Evolutionary conservation across 2,888 invertebrate species (phyloP).

Genomic region (Agrilus mali): DNA sequence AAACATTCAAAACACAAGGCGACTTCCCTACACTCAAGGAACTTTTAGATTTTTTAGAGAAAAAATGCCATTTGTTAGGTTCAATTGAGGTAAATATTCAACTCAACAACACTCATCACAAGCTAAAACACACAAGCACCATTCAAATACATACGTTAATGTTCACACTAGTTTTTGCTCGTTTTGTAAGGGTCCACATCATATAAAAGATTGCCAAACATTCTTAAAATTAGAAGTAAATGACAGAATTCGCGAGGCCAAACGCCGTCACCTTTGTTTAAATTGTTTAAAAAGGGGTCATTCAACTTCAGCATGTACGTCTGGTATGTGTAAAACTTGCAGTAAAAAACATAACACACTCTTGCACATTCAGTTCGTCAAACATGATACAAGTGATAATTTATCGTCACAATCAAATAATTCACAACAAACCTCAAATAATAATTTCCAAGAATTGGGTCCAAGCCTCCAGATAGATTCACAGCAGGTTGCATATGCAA

Average conservation of each 20-base stretch:
- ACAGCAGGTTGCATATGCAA: background rate
- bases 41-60: background rate
- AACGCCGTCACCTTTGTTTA: background rate
- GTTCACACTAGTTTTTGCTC: no score
- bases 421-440: no score
- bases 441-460: no score
- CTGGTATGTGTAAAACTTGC: no score
- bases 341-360: no score
- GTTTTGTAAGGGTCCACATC: no score
- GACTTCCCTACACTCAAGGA: background rate
- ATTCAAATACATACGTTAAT: no score
- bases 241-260: background rate
- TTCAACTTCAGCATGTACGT: background rate
- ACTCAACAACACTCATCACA: background rate
- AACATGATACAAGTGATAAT: background rate
- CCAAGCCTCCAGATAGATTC: no score
- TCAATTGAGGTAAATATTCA: background rate
- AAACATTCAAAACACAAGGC: background rate
- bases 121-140: no score
- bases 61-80: background rate
- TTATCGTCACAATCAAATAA: no score
- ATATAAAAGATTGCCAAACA: background rate
- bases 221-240: background rate
- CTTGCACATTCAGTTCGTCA: no score
- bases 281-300: background rate